Evolutionary conservation across 1,140 invertebrate genomes (phyloP).

Genomic region (Drosophila pseudoananassae): DNA sequence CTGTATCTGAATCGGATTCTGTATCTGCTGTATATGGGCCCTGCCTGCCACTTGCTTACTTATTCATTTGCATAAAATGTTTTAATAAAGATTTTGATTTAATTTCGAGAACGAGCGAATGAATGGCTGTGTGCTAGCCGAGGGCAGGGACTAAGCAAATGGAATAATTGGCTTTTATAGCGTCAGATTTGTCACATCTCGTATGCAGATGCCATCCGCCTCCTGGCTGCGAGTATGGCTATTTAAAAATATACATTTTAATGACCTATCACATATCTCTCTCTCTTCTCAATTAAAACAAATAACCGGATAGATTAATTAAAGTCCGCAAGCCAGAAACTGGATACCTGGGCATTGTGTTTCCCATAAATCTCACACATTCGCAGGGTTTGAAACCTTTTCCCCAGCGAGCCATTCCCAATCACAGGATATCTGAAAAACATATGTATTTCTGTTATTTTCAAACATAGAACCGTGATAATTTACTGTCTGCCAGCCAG

Average conservation of each 20-base stretch:
- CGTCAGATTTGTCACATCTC: constrained; percentile 40
- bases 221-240: background rate
- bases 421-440: background rate
- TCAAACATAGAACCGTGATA: constrained; percentile 11
- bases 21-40: background rate
- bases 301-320: constrained; percentile 2
- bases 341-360: background rate
- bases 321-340: background rate
- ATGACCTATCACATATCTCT: background rate
- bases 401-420: constrained; percentile 12
- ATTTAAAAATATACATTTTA: constrained; percentile 1
- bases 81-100: constrained; percentile 78
- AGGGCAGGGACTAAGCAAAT: constrained; percentile 35
- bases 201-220: constrained; percentile 19
- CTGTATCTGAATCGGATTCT: background rate
- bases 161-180: constrained; percentile 48
- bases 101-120: constrained; percentile 37
- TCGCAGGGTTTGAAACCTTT: background rate
- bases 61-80: constrained; percentile 79
- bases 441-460: constrained; percentile 9
- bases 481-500: no score
- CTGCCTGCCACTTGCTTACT: constrained; percentile 60
- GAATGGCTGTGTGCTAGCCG: constrained; percentile 9
- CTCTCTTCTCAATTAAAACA: background rate
- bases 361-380: constrained; percentile 3